Percentiles rank a stretch among this genome's conserved stretches.
phyloP scores from a whole-genome alignment of 1,140 invertebrate genomes.

The Vollenhovia emeryi region DNA sequence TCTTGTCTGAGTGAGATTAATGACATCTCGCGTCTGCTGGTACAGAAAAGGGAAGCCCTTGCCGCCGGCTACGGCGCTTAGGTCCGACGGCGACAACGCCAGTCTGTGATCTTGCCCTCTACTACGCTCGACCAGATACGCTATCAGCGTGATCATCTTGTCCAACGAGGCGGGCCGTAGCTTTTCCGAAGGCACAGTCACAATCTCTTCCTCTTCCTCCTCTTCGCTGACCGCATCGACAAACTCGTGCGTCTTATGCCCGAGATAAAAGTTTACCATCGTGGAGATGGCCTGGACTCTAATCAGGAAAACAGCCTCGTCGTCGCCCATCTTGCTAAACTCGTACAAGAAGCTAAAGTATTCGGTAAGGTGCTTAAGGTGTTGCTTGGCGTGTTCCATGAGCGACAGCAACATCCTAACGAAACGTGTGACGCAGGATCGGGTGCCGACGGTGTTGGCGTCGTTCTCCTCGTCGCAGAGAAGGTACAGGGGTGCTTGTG shows the following conservation, averaged over 20 bases:
- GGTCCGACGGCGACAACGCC: conserved; percentile 92
- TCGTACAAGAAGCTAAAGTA: conserved; percentile 97
- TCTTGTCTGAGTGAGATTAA: conserved; percentile 96
- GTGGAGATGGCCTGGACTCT: conserved; percentile 94
- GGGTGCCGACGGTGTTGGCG: conserved; percentile 89
- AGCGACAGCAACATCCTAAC: conserved; percentile 95
- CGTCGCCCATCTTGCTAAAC: conserved; percentile 97
- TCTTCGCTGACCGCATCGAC: conserved; percentile 91
- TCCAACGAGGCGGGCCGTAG: conserved; percentile 95
- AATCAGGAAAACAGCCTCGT: conserved; percentile 95
- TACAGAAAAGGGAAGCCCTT: conserved; percentile 97
- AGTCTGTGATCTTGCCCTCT: conserved; percentile 91
- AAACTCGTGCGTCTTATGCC: conserved; percentile 90
- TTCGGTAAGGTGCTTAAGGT: conserved; percentile 95
- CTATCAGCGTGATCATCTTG: conserved; percentile 97
- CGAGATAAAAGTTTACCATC: conserved; percentile 96
- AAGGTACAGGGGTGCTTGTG: conserved; percentile 81
- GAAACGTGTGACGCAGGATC: conserved; percentile 96
- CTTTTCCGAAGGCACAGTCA: conserved; percentile 90
- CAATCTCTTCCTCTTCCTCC: conserved; percentile 92
- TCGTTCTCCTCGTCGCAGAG: conserved; percentile 84
- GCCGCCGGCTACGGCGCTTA: conserved; percentile 93
- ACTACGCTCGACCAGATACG: conserved; percentile 94
- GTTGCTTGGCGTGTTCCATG: conserved; percentile 95
- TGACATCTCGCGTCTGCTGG: conserved; percentile 96